Base-by-base conservation (phyloP, 2,113 vertebrate genomes). In the Mohoua ochrocephala region DNA sequence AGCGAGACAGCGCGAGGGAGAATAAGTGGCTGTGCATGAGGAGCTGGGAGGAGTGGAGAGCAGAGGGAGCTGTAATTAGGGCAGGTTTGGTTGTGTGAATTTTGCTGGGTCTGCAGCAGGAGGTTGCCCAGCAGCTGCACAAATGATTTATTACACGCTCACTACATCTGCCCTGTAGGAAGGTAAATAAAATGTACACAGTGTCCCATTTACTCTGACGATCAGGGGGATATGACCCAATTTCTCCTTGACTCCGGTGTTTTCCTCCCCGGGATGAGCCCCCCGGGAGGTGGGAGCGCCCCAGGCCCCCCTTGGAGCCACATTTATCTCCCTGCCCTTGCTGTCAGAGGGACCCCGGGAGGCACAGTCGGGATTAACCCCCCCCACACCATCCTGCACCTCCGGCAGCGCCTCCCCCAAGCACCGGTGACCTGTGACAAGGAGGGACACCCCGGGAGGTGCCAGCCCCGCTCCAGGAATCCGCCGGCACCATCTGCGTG, bases 111-210 rank as follows among this genome's bases (percentile, higher is more conserved):
- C 87, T 95, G 95, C 97, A 97, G 95, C 93, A 95, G 94, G 95
- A 97, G 92, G 93, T 94, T 87, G 91, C 97, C 97, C 89, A 89
- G 95, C 97, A 97, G 97, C 97, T 97, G 97, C 94, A 96, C 91
- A 89, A 87, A 96, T 97, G 96, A 97, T 97, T 97, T 97, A 97
- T 97, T 97, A 94, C 96, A 89, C 4, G 65, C 84, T 97, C 78
- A 14, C 93, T 95, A 90, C 93, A 96, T 96, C 95, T 96, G 96
- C 97, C 97, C 95, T 71, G 90, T 95, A 97, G 97, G 96, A 97
- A 97, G 93, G 97, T 97, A 97, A 97, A 97, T 95, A 96, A 94
- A 97, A 96, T 70, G 94, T 93, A 96, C 94, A 92, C 73, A 45
- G 53, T 90, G 95, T 96, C 96, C 97, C 97, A 97, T 97, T 97